phyloP scores from a whole-genome alignment of 2,888 invertebrate species.

The Strigamia transsilvanica region DNA sequence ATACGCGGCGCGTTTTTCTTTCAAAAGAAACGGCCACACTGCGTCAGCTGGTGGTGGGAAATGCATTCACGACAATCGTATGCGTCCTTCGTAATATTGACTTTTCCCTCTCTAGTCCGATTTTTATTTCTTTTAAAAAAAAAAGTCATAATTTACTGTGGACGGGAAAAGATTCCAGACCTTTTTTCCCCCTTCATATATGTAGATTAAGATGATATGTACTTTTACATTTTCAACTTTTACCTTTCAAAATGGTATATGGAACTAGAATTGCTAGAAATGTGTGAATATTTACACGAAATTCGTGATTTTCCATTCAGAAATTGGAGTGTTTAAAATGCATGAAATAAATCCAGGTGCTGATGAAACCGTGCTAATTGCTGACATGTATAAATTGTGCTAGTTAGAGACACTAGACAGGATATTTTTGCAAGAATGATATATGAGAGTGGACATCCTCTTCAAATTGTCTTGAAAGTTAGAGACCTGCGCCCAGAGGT shows the following conservation, averaged over 20 bases:
- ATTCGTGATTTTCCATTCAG: too few species aligned
- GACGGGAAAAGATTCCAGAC: constrained; percentile 16
- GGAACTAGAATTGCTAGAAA: not conserved
- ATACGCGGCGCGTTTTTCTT: constrained; percentile 15
- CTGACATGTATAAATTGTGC: constrained; percentile 10
- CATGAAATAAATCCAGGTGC: too few species aligned
- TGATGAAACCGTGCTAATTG: too few species aligned
- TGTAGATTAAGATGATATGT: constrained; percentile 16
- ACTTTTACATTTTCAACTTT: constrained; percentile 4
- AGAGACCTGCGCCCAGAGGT: constrained; percentile 21
- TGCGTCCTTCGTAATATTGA: constrained; percentile 21
- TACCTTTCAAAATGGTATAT: not conserved
- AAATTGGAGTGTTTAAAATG: not conserved
- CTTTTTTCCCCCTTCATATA: not conserved
- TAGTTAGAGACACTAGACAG: not conserved
- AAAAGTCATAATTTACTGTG: constrained; percentile 11
- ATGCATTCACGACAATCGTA: constrained; percentile 30
- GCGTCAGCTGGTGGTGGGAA: constrained; percentile 30
- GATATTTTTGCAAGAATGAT: constrained; percentile 25
- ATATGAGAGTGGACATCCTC: constrained; percentile 30
- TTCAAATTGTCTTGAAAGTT: constrained; percentile 30
- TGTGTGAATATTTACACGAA: too few species aligned
- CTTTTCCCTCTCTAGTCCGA: constrained; percentile 12
- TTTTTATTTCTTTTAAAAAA: not conserved
- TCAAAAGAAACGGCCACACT: constrained; percentile 21